phyloP scores from a whole-genome alignment of 2,113 vertebrate genomes.

The Bettongia penicillata region DNA sequence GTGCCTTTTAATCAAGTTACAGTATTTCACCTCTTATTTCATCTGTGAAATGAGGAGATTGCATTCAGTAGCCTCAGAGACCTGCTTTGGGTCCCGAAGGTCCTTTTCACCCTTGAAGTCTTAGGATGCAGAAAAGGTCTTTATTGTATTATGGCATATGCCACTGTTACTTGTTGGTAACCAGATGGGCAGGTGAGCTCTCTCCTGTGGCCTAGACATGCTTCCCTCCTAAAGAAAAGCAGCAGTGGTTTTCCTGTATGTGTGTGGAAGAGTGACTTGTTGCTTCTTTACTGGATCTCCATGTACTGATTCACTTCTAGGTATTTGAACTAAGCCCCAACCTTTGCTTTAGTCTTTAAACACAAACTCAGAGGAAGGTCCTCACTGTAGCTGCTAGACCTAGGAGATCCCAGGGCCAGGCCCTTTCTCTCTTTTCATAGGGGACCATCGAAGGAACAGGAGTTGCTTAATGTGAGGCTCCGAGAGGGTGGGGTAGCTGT shows the following conservation, averaged over 20 bases:
- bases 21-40: background rate
- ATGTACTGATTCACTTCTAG: background rate
- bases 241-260: background rate
- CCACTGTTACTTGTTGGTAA: background rate
- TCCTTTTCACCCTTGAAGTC: background rate
- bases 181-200: background rate
- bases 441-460: background rate
- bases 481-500: background rate
- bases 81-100: background rate
- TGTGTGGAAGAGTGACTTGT: background rate
- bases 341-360: background rate
- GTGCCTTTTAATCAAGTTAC: background rate
- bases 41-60: background rate
- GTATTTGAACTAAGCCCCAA: background rate
- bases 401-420: background rate
- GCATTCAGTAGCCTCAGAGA: no score
- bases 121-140: background rate
- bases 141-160: background rate
- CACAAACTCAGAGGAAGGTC: background rate
- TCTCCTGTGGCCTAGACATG: background rate
- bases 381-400: background rate
- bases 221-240: background rate
- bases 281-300: background rate
- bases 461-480: background rate
- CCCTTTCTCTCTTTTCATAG: background rate